These are phyloP conservation scores for Sebastes nivosus DNA, from an alignment of 2,797 vertebrate genomes.

Conservation along the genomic window DNA sequence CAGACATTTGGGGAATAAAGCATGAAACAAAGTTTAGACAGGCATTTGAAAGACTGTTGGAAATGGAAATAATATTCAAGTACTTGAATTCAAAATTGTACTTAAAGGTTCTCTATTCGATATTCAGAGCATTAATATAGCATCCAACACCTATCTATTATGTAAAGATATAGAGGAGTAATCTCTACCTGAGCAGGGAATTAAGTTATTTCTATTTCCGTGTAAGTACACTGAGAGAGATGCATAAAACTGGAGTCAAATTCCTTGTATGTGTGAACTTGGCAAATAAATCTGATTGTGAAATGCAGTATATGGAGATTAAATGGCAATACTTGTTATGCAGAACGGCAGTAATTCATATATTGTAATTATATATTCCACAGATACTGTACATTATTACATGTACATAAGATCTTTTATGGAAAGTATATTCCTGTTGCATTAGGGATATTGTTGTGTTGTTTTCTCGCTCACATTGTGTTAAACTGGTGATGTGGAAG, in stretches of 20 bases:
- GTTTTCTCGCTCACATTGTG: neutral
- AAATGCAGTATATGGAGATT: neutral
- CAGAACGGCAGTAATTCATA: neutral
- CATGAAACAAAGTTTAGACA: neutral
- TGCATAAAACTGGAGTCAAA: no score
- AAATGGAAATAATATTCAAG: neutral
- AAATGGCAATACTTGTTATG: neutral
- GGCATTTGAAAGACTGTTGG: neutral
- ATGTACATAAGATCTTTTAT: neutral
- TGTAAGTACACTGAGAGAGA: no score
- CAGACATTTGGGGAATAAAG: neutral
- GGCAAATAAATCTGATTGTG: no score
- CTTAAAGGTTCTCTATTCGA: neutral
- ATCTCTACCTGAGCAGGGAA: no score
- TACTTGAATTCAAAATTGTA: no score
- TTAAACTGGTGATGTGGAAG: neutral
- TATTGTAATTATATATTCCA: neutral
- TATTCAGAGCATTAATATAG: neutral
- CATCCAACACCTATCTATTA: neutral
- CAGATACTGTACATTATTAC: neutral
- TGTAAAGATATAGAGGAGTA: no score
- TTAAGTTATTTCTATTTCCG: no score
- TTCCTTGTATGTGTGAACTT: no score
- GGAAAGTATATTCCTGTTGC: neutral
- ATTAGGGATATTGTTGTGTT: neutral